phyloP scores from a whole-genome alignment of 2,888 invertebrate genomes.

The Nezara viridula region DNA sequence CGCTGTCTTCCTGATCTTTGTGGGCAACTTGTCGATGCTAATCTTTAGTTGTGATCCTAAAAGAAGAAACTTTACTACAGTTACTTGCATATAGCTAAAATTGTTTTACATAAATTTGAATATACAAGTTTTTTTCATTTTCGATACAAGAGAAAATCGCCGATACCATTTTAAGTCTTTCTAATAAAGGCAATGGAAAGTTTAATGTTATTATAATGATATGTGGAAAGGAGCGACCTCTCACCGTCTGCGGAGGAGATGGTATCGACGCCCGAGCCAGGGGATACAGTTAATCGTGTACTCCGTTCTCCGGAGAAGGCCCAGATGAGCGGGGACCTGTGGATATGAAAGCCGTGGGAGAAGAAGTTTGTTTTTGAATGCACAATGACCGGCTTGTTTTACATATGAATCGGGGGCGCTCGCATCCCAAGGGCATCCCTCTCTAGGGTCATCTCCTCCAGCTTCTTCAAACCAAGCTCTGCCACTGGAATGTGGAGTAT shows the following conservation, averaged over 20 bases:
- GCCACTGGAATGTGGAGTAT: neutral
- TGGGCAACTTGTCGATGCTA: neutral
- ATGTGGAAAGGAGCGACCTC: slow-evolving; percentile 20
- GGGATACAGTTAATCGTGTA: slow-evolving; percentile 40
- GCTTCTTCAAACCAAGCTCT: neutral
- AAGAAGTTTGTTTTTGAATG: slow-evolving; percentile 36
- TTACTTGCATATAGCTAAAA: neutral
- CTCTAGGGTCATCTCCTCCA: neutral
- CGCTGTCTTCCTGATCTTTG: neutral
- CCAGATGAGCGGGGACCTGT: neutral
- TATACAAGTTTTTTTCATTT: neutral
- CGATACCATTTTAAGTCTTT: neutral
- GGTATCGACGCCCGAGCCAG: neutral
- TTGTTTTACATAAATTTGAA: slow-evolving; percentile 9
- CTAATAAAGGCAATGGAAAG: slow-evolving; percentile 15
- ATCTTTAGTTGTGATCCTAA: neutral
- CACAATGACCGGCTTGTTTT: slow-evolving; percentile 49
- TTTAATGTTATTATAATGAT: slow-evolving; percentile 39
- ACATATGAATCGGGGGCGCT: slow-evolving; percentile 55
- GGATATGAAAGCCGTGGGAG: slow-evolving; percentile 50
- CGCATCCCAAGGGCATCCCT: slow-evolving; percentile 10
- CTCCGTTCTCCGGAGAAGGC: neutral
- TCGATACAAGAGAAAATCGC: neutral
- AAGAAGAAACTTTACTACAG: neutral
- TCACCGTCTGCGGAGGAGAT: neutral